Evolutionary conservation across 2,888 invertebrate species (phyloP).

Genomic region (Machimus atricapillus): DNA sequence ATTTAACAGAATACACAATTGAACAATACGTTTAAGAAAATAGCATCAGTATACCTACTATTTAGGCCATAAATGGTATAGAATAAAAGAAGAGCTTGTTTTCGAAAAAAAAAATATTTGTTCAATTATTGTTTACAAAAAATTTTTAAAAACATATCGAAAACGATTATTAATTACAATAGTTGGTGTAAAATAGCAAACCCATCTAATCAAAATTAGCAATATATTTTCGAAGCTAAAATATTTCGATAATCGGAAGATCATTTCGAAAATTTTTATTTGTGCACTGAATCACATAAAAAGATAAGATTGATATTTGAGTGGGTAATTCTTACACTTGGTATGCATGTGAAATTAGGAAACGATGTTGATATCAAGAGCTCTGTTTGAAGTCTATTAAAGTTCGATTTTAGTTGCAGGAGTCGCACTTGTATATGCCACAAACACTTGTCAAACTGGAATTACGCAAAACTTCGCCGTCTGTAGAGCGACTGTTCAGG

Average conservation of each 20-base stretch:
- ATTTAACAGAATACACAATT: no score
- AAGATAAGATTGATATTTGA: background rate
- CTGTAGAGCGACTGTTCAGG: constrained; percentile 28
- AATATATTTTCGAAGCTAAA: background rate
- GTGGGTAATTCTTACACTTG: background rate
- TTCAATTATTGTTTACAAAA: no score
- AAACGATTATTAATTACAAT: no score
- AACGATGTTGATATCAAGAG: background rate
- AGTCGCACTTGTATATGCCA: background rate
- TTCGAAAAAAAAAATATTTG: no score
- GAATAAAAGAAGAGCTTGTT: no score
- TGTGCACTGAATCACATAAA: background rate
- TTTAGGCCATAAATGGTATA: no score
- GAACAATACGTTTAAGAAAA: no score
- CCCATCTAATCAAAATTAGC: background rate
- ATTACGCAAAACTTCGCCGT: constrained; percentile 45
- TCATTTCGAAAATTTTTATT: background rate
- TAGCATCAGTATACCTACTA: no score
- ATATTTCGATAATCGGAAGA: background rate
- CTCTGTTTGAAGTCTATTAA: constrained; percentile 20
- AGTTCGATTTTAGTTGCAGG: constrained; percentile 9
- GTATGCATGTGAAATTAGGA: background rate
- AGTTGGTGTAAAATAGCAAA: background rate
- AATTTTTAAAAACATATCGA: no score
- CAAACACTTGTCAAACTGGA: constrained; percentile 46